Evolutionary conservation across 2,888 invertebrate species (phyloP), one percentile per base, ranked within the genome.

Genomic region (Tuberolachnus salignus): DNA sequence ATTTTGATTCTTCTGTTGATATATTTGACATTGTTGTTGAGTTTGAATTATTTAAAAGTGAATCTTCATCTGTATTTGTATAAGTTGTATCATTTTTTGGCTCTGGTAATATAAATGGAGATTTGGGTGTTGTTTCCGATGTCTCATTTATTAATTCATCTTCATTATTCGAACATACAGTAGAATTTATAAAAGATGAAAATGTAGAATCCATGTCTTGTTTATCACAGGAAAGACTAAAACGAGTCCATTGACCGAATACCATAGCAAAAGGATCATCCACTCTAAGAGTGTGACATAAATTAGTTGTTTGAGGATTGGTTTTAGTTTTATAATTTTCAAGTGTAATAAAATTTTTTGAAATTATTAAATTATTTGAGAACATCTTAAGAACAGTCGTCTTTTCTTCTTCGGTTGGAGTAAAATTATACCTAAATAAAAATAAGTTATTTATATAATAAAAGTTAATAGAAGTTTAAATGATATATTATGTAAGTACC

Each of bases 291-390:
- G 85, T 88, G 66, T 90, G 88, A 85, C 93, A 94, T 61, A 94
- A 88, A 19, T 86, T 84, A 16, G 88, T 87, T 11, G 92, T 92
- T 85, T 94, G 94, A 16, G 90, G 89, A 84, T 93, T 93, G 46
- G 89, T 84, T 82, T 88, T 85, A 3, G 90, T 88, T 63, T 86
- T 86, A 83, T 90, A 92, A 0, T 90, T 86, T 59, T 90, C 89
- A 1, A 91, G 94, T 14, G 94, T 95, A 21, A 87, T 87, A 87
- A 99, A 99, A 86, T 92, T 93, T 0, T 89, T 86, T 0, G 94
- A 94, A 78, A 98, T 89, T 64, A 85, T 85, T 69, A 97, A 86
- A 83, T 91, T 87, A 53, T 89, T 87, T 34, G 55, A 57, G 16
- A 69, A 78, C 84, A 97, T 91, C 84, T 91, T 88, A 0, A 88